These are phyloP conservation scores for Oryzias javanicus DNA, from an alignment of 2,113 vertebrate species.

Conservation along the genomic window DNA sequence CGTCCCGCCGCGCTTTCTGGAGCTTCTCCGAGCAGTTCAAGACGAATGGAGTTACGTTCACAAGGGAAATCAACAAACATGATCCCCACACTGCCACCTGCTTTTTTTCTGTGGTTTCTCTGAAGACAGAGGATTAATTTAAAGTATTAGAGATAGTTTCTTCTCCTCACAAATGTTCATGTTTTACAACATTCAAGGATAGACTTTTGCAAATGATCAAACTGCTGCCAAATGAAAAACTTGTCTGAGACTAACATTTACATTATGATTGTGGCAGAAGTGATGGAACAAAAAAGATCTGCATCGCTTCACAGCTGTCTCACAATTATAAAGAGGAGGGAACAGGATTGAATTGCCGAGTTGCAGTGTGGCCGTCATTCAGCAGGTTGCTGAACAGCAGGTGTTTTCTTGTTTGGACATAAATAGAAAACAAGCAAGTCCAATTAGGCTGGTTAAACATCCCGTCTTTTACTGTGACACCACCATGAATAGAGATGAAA, in stretches of 20 bases:
- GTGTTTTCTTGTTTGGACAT: constrained; percentile 12
- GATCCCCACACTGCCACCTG: too few relatives aligned
- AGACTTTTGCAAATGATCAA: background rate
- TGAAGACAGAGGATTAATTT: background rate
- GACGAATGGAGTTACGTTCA: too few relatives aligned
- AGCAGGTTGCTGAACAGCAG: constrained; percentile 20
- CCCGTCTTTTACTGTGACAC: background rate
- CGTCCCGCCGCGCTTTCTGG: too few relatives aligned
- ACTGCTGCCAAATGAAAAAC: background rate
- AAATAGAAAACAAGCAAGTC: constrained; percentile 1
- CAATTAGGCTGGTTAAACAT: background rate
- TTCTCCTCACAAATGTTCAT: background rate
- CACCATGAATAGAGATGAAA: too few relatives aligned
- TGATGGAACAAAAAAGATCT: constrained; percentile 21
- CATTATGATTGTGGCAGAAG: constrained; percentile 28
- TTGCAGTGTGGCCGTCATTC: constrained; percentile 26
- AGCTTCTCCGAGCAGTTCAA: too few relatives aligned
- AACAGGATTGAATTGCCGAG: constrained; percentile 31
- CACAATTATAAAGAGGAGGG: constrained; percentile 32
- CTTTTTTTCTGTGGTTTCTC: background rate
- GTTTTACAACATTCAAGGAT: background rate
- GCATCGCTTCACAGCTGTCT: constrained; percentile 39
- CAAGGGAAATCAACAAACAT: too few relatives aligned
- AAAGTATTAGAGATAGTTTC: background rate
- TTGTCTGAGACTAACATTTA: constrained; percentile 15